Conservation (phyloP, 2,113 vertebrate species). For the Megaleporinus macrocephalus region DNA sequence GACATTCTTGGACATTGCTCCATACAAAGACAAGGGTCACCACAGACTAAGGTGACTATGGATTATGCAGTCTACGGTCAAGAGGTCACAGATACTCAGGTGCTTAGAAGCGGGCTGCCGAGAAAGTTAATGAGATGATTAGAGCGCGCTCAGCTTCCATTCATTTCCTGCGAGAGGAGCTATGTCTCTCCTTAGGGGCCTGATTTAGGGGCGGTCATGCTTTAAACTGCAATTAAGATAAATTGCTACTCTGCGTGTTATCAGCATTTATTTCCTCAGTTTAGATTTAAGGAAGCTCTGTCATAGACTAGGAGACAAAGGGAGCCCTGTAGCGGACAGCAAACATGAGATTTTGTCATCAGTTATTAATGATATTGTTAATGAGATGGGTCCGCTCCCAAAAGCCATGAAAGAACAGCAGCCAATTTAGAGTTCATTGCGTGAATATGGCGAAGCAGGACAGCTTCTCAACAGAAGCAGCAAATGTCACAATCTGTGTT, state of each 20-base stretch:
- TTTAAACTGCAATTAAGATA: conserved; percentile 33
- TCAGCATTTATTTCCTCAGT: conserved; percentile 35
- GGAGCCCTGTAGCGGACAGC: not conserved
- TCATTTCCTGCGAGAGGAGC: conserved; percentile 8
- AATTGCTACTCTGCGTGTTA: conserved; percentile 17
- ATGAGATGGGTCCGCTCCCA: not conserved
- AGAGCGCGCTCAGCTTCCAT: not conserved
- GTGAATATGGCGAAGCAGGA: not conserved
- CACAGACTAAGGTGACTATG: conserved; percentile 71
- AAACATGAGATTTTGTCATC: conserved; percentile 12
- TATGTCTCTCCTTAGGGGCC: conserved; percentile 4
- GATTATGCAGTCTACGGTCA: conserved; percentile 27
- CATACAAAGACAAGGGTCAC: conserved; percentile 79
- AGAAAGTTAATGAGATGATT: conserved; percentile 53
- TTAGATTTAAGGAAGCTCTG: conserved; percentile 8
- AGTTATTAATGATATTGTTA: conserved; percentile 23
- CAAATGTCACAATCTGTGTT: conserved; percentile 23
- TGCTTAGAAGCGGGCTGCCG: conserved; percentile 34
- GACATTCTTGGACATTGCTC: conserved; percentile 69
- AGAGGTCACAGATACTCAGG: conserved; percentile 53
- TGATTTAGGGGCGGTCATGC: conserved; percentile 22
- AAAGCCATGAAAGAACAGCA: not conserved
- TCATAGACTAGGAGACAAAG: not conserved
- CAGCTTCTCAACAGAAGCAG: conserved; percentile 3
- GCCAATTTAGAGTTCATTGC: not conserved